phyloP scores from a whole-genome alignment of 1,140 invertebrate genomes.

The Atta texana region DNA sequence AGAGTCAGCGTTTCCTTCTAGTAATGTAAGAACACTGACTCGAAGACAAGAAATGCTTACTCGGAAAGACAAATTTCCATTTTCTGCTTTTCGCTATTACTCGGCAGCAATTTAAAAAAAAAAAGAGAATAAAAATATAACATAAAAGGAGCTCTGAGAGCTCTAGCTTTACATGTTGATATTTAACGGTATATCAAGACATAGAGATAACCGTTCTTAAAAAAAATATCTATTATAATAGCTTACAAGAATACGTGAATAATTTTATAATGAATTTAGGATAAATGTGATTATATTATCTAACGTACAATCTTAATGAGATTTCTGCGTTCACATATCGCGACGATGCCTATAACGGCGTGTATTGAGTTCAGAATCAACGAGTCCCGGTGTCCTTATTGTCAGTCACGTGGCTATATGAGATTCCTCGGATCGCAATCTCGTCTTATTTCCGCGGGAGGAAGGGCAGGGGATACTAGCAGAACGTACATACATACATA shows the following conservation, averaged over 20 bases:
- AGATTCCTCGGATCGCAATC: constrained; percentile 73
- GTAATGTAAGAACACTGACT: constrained; percentile 28
- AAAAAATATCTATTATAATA: too few species aligned
- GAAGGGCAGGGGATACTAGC: constrained; percentile 15
- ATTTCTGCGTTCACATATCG: constrained; percentile 16
- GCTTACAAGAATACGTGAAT: background rate
- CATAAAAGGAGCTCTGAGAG: background rate
- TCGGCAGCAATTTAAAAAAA: background rate
- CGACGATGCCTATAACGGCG: constrained; percentile 42
- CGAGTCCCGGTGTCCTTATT: constrained; percentile 68
- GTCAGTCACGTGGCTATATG: constrained; percentile 65
- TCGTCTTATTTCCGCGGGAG: constrained; percentile 69
- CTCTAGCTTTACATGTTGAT: background rate
- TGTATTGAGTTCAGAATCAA: constrained; percentile 66
- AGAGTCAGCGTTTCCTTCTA: constrained; percentile 42
- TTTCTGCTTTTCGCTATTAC: background rate
- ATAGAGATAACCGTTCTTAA: too few species aligned
- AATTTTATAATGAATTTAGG: constrained; percentile 1
- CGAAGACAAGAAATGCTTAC: constrained; percentile 19
- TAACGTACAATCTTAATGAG: constrained; percentile 31
- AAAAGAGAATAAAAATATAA: background rate
- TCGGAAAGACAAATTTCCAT: background rate
- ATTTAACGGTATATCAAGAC: too few species aligned
- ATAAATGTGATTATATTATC: constrained; percentile 17
- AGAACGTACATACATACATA: constrained; percentile 48